These are phyloP conservation scores for Lates japonicus DNA, from an alignment of 2,797 vertebrate species.

Conservation along the genomic window DNA sequence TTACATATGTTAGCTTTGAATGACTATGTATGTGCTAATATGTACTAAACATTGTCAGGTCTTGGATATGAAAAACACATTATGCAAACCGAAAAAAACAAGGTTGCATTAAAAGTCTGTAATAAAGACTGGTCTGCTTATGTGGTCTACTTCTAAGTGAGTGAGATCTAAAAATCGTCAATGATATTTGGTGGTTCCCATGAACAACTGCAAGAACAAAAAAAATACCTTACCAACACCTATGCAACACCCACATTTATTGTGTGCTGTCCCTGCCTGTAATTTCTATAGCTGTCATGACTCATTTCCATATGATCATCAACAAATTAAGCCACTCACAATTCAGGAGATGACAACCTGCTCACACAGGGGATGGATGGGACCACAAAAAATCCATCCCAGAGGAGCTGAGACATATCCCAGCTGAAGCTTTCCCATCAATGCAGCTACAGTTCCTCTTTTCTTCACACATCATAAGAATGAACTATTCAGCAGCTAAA, in stretches of 20 bases:
- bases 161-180: no score
- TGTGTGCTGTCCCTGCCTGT: background rate
- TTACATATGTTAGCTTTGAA: no score
- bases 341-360: background rate
- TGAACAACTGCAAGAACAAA: no score
- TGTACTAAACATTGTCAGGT: no score
- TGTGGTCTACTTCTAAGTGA: no score
- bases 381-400: background rate
- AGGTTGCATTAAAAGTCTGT: no score
- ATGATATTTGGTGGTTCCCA: no score
- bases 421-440: slow-evolving; percentile 31
- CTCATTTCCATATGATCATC: background rate
- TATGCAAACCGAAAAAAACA: no score
- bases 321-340: background rate
- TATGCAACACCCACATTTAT: background rate
- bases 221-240: background rate
- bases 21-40: no score
- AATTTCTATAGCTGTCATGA: background rate
- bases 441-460: slow-evolving; percentile 30
- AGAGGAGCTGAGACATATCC: slow-evolving; percentile 24
- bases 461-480: slow-evolving; percentile 50
- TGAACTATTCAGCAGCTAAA: slow-evolving; percentile 57
- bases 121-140: no score
- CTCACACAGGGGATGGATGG: background rate
- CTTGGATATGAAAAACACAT: no score